Evolutionary conservation across 2,888 invertebrate species (phyloP).

Genomic region (Hypena proboscidalis): DNA sequence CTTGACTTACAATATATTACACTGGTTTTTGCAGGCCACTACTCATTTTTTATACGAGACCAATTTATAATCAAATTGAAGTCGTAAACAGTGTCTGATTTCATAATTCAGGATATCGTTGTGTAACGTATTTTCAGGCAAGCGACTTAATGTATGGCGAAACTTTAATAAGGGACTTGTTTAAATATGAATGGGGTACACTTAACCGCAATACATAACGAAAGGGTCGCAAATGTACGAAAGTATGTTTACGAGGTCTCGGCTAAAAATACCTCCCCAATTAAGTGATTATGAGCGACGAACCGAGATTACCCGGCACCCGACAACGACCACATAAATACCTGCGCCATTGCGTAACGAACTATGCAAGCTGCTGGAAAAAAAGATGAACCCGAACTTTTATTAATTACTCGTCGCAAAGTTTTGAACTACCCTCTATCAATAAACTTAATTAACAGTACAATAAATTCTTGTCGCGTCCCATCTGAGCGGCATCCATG

Average conservation of each 20-base stretch:
- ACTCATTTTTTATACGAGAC: no score
- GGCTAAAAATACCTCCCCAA: conserved; percentile 24
- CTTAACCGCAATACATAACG: background rate
- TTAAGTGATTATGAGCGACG: conserved; percentile 27
- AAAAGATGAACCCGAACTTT: conserved; percentile 10
- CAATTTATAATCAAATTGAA: no score
- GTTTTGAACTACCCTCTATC: conserved; percentile 36
- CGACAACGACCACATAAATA: conserved; percentile 17
- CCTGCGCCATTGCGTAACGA: conserved; percentile 8
- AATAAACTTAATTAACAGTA: conserved; percentile 47
- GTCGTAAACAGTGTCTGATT: no score
- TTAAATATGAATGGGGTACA: background rate
- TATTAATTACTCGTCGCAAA: conserved; percentile 30
- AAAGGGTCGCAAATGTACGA: conserved; percentile 4
- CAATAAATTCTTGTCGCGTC: conserved; percentile 44
- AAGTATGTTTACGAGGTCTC: conserved; percentile 14
- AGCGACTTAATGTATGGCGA: no score
- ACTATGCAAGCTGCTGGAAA: conserved; percentile 7
- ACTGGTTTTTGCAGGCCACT: no score
- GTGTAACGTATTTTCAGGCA: no score
- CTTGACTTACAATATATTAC: no score
- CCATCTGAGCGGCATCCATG: conserved; percentile 29
- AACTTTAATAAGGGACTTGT: no score
- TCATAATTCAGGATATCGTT: no score
- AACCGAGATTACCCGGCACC: conserved; percentile 20